Evolutionary conservation across 1,140 invertebrate species (phyloP).

Genomic region (Drosophila funebris): DNA sequence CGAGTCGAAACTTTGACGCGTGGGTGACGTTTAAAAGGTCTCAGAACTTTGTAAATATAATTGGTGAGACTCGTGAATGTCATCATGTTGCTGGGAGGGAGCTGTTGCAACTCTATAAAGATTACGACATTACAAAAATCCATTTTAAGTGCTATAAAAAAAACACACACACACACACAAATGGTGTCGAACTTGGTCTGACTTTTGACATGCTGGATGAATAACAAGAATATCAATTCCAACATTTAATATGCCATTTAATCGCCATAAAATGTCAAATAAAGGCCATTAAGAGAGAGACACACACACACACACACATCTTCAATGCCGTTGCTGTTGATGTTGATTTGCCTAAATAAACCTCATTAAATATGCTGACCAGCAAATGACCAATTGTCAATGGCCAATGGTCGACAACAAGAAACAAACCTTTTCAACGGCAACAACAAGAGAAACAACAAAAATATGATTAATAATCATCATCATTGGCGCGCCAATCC

Average conservation of each 20-base stretch:
- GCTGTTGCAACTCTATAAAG: slow-evolving; percentile 65
- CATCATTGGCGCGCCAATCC: slow-evolving; percentile 44
- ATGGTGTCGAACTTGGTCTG: slow-evolving; percentile 25
- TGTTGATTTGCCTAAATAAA: slow-evolving; percentile 68
- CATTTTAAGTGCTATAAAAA: slow-evolving; percentile 61
- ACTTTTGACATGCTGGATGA: slow-evolving; percentile 54
- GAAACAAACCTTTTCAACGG: slow-evolving; percentile 7
- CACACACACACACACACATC: too few species aligned
- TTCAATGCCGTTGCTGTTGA: slow-evolving; percentile 19
- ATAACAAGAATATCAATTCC: slow-evolving; percentile 4
- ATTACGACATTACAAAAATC: slow-evolving; percentile 52
- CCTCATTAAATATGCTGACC: slow-evolving; percentile 72
- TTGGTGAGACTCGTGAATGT: slow-evolving; percentile 19
- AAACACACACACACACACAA: slow-evolving; percentile 1
- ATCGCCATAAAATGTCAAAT: slow-evolving; percentile 77
- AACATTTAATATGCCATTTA: slow-evolving; percentile 53
- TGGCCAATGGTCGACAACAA: slow-evolving; percentile 6
- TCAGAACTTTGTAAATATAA: slow-evolving; percentile 54
- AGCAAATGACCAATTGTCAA: slow-evolving; percentile 25
- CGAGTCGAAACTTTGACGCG: slow-evolving; percentile 31
- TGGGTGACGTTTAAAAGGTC: slow-evolving; percentile 46
- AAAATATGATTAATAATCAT: slow-evolving; percentile 66
- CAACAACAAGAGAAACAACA: slow-evolving; percentile 1
- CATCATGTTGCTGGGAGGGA: slow-evolving; percentile 11
- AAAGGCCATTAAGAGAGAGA: slow-evolving; percentile 46